A percentile compares a stretch with the other conserved stretches of the same genome.
These are phyloP conservation scores for Clitarchus hookeri DNA, from an alignment of 2,888 invertebrate species.

Conservation along the genomic window DNA sequence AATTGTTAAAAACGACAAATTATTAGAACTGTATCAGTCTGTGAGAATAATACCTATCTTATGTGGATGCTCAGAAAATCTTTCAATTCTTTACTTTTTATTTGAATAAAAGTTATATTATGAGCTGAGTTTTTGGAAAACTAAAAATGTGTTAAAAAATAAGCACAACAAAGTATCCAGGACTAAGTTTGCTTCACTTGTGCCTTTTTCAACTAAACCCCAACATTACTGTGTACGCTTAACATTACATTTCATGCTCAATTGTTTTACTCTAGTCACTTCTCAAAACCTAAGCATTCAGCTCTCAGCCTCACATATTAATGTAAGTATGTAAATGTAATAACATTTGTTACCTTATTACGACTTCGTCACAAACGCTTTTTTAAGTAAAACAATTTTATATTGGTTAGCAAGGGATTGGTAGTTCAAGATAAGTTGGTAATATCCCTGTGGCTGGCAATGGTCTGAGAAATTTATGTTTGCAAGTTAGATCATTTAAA, in stretches of 20 bases:
- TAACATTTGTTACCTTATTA: neutral
- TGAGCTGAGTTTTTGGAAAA: neutral
- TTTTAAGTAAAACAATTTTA: too few species aligned
- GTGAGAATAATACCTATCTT: too few species aligned
- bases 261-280: conserved; percentile 9
- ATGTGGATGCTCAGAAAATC: too few species aligned
- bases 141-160: neutral
- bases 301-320: neutral
- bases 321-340: neutral
- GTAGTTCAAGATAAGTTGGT: too few species aligned
- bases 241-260: neutral
- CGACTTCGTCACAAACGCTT: neutral
- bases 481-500: too few species aligned
- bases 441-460: too few species aligned
- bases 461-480: too few species aligned
- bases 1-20: neutral
- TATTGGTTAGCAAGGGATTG: too few species aligned
- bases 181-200: neutral
- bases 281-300: neutral
- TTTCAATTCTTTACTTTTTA: too few species aligned
- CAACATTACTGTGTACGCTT: neutral
- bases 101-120: too few species aligned
- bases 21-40: neutral
- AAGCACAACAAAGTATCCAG: conserved; percentile 6
- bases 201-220: conserved; percentile 3